These are phyloP conservation scores for Damaliscus lunatus DNA, from an alignment of 2,113 vertebrate genomes.

Conservation along the genomic window DNA sequence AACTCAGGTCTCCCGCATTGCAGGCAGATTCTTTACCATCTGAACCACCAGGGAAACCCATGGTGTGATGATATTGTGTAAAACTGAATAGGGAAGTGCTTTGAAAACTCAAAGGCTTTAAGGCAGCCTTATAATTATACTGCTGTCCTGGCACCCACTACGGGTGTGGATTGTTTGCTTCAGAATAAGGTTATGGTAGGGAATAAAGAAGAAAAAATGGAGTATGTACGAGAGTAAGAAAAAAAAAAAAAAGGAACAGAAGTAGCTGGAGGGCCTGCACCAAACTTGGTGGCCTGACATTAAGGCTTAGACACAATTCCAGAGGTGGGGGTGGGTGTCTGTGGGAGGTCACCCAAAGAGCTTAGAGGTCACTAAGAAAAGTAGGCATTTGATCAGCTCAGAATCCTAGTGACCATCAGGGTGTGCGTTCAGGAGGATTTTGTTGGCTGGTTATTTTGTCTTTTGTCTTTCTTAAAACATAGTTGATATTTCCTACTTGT, in stretches of 20 bases:
- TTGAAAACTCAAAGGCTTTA: not conserved
- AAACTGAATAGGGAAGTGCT: not conserved
- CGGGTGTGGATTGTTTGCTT: not conserved
- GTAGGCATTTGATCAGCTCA: not conserved
- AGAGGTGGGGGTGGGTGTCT: fast-evolving
- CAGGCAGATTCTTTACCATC: not conserved
- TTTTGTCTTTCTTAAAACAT: not conserved
- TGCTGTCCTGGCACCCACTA: fast-evolving
- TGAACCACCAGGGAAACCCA: not conserved
- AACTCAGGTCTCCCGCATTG: not conserved
- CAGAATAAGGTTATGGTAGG: not conserved
- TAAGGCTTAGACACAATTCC: not conserved
- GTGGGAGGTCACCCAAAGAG: not conserved
- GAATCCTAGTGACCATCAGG: not conserved
- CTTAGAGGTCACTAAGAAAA: no score
- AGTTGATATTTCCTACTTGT: not conserved
- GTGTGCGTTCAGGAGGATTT: not conserved
- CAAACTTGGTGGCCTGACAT: no score
- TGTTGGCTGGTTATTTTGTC: not conserved
- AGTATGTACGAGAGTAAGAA: not conserved
- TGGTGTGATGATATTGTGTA: not conserved
- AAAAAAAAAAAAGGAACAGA: not conserved
- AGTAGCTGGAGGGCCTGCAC: not conserved
- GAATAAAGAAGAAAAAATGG: not conserved
- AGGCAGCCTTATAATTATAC: not conserved